Percentiles rank a stretch among this genome's conserved stretches.
Conservation (phyloP, 2,797 vertebrate genomes). For the Hozukius guyotensis region DNA sequence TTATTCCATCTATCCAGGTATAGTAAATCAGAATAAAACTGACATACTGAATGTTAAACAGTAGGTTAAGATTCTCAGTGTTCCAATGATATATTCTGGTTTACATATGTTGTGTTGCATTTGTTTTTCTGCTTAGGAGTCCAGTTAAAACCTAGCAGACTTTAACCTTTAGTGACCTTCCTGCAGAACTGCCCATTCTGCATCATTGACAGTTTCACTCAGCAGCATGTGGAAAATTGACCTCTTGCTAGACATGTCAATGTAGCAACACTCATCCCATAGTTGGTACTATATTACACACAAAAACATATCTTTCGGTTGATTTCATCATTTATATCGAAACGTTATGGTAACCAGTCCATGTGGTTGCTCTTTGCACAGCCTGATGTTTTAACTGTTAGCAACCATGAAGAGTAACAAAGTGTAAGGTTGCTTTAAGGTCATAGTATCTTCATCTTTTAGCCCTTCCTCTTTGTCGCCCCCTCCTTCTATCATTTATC, state of each 20-base stretch:
- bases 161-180: slow-evolving; percentile 49
- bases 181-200: slow-evolving; percentile 32
- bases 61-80: neutral
- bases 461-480: neutral
- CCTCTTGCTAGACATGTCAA: slow-evolving; percentile 18
- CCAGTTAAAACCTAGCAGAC: slow-evolving; percentile 28
- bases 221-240: slow-evolving; percentile 32
- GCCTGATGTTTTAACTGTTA: neutral
- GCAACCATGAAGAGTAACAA: neutral
- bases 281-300: neutral
- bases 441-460: neutral
- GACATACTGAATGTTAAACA: slow-evolving; percentile 1
- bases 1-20: slow-evolving; percentile 1
- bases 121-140: slow-evolving; percentile 19
- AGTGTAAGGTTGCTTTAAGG: slow-evolving; percentile 24
- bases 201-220: slow-evolving; percentile 38
- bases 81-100: neutral
- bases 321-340: slow-evolving; percentile 24
- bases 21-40: slow-evolving; percentile 25
- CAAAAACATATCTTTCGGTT: slow-evolving; percentile 1
- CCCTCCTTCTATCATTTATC: neutral
- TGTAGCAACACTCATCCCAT: slow-evolving; percentile 4
- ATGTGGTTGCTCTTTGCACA: slow-evolving; percentile 23
- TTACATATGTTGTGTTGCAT: neutral
- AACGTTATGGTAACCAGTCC: neutral